Percentiles rank a stretch among this genome's conserved stretches.
phyloP scores from a whole-genome alignment of 1,140 invertebrate genomes.

The Pogonomyrmex barbatus region DNA sequence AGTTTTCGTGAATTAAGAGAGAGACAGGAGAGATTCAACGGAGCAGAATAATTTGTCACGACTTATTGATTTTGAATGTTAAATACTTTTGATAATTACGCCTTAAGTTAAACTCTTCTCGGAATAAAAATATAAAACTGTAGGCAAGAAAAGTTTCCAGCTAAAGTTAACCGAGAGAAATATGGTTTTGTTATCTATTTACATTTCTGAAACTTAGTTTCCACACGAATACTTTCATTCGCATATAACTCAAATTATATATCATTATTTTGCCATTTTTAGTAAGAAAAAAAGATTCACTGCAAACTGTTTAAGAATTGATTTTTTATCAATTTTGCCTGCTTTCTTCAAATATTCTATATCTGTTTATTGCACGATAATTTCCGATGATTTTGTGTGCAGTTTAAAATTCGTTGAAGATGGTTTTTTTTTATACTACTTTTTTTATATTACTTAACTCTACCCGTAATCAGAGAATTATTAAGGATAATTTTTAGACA shows the following conservation, averaged over 20 bases:
- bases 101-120: conserved; percentile 8
- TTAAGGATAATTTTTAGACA: not conserved
- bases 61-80: conserved; percentile 6
- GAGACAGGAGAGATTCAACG: not conserved
- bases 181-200: not conserved
- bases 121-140: conserved; percentile 26
- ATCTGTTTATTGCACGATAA: not conserved
- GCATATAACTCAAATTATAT: not conserved
- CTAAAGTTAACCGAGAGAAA: not conserved
- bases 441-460: not conserved
- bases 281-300: not conserved
- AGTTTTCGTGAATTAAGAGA: not conserved
- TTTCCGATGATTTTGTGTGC: not conserved
- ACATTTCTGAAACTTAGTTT: not conserved
- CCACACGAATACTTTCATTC: not conserved
- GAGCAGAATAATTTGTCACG: not conserved
- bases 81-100: conserved; percentile 1
- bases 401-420: not conserved
- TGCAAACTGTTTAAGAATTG: not conserved
- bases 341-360: not conserved
- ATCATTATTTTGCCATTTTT: not conserved
- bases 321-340: conserved; percentile 18
- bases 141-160: not conserved
- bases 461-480: not conserved
- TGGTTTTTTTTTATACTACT: not conserved